Conservation (phyloP, 1,140 invertebrate genomes). For the Drosophila malerkotliana region DNA sequence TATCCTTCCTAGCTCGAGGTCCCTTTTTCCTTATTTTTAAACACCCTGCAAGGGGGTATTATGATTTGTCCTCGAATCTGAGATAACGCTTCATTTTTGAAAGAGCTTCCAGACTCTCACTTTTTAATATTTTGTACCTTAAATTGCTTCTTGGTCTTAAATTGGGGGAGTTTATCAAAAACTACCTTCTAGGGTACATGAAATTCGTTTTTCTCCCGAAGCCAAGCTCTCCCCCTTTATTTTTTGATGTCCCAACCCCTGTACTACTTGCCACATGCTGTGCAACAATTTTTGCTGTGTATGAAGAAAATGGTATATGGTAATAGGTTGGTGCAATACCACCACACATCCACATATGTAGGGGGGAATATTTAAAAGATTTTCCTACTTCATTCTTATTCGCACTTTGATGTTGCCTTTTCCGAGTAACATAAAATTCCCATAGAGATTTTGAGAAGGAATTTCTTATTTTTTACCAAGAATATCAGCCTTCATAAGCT, state of each 20-base stretch:
- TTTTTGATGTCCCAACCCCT: neutral
- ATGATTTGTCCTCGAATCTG: too few relatives aligned
- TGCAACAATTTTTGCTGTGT: conserved; percentile 55
- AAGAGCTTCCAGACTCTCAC: too few relatives aligned
- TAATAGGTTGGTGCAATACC: conserved; percentile 59
- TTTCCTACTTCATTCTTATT: conserved; percentile 22
- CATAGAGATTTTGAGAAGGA: neutral
- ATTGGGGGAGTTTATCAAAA: neutral
- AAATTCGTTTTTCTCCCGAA: neutral
- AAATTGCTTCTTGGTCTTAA: too few relatives aligned
- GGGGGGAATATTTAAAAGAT: conserved; percentile 37
- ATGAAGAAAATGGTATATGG: conserved; percentile 56
- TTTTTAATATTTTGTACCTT: too few relatives aligned
- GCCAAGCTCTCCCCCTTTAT: neutral
- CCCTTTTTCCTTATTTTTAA: neutral
- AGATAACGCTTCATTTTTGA: too few relatives aligned
- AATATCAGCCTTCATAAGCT: neutral
- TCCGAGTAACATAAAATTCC: conserved; percentile 4
- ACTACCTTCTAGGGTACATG: neutral
- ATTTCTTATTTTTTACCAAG: conserved; percentile 1
- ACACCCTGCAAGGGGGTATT: neutral
- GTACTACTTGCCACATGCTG: conserved; percentile 40
- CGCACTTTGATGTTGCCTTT: conserved; percentile 45
- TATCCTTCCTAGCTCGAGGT: conserved; percentile 32
- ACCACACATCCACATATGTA: neutral